These are phyloP conservation scores for Penaeus japonicus DNA, from an alignment of 1,140 invertebrate genomes.

Conservation along the genomic window DNA sequence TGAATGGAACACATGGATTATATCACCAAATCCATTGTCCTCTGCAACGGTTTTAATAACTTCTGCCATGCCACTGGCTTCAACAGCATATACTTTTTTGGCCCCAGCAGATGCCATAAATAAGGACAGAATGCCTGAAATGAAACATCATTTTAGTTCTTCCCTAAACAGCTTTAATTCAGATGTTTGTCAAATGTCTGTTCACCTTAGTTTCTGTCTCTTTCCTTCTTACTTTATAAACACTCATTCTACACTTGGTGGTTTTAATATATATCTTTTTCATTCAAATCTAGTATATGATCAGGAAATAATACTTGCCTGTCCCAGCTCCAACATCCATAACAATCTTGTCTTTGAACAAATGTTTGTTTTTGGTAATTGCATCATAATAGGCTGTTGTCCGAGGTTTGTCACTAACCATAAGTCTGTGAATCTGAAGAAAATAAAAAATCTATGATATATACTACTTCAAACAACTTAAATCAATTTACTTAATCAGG, in stretches of 20 bases:
- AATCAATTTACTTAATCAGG: neutral
- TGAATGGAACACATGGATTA: slow-evolving; percentile 68
- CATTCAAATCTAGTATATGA: neutral
- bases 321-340: slow-evolving; percentile 59
- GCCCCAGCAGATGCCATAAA: slow-evolving; percentile 95
- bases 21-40: slow-evolving; percentile 63
- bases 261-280: neutral
- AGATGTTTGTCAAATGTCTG: neutral
- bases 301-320: slow-evolving; percentile 23
- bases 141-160: neutral
- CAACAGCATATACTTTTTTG: slow-evolving; percentile 87
- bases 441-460: neutral
- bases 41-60: slow-evolving; percentile 82
- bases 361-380: slow-evolving; percentile 71
- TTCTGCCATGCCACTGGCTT: slow-evolving; percentile 86
- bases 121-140: slow-evolving; percentile 88
- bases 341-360: slow-evolving; percentile 69
- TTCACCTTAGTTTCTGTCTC: neutral
- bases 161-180: slow-evolving; percentile 9
- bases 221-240: neutral
- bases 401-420: slow-evolving; percentile 75
- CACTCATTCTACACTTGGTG: too few species aligned
- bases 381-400: slow-evolving; percentile 73
- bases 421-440: slow-evolving; percentile 77
- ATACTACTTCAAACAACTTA: neutral